Conservation (phyloP, 2,888 invertebrate species). For the Hyposoter dolosus region DNA sequence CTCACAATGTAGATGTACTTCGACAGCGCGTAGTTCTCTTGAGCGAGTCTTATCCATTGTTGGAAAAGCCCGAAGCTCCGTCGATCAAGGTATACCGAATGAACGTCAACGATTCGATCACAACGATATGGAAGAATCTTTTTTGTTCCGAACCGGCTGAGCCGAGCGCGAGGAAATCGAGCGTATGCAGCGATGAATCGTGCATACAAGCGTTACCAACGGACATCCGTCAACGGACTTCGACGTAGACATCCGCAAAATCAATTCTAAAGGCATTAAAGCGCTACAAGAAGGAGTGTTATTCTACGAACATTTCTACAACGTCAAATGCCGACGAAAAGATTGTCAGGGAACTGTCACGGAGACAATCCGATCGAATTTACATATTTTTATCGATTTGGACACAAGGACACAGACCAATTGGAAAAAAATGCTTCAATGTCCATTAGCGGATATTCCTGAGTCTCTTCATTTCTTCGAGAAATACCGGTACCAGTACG, state of each 20-base stretch:
- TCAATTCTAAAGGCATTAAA: not conserved
- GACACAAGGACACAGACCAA: not conserved
- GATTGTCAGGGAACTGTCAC: not conserved
- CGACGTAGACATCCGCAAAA: not conserved
- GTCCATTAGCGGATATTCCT: not conserved
- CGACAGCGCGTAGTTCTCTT: not conserved
- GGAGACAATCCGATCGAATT: not conserved
- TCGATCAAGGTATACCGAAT: not conserved
- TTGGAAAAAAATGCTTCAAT: not conserved
- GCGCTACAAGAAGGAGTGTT: not conserved
- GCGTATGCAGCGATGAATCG: not conserved
- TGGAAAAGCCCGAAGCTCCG: not conserved
- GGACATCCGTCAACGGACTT: not conserved
- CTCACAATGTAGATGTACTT: too few relatives aligned
- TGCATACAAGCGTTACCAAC: not conserved
- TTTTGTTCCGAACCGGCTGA: constrained; percentile 2
- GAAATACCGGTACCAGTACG: constrained; percentile 2
- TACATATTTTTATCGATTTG: not conserved
- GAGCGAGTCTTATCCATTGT: not conserved
- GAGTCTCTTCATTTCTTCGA: not conserved
- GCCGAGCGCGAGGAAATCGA: not conserved
- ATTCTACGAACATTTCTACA: not conserved
- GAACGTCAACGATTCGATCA: not conserved
- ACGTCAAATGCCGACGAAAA: not conserved
- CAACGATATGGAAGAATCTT: not conserved